phyloP scores from a whole-genome alignment of 2,888 invertebrate species.

The Xestia c-nigrum region DNA sequence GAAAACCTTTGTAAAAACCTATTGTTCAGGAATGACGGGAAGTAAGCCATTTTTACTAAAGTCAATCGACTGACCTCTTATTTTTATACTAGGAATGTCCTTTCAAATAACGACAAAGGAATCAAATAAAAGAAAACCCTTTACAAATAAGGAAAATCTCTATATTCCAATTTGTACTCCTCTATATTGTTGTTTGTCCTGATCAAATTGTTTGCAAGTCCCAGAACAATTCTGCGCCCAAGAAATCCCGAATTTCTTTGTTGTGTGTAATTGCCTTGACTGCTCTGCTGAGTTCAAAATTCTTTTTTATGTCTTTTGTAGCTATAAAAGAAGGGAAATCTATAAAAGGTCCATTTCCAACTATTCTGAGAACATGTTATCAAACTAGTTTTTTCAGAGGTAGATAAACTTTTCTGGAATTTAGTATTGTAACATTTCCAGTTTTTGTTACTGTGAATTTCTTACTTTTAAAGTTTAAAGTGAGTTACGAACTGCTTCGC shows the following conservation, averaged over 20 bases:
- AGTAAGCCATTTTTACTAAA: neutral
- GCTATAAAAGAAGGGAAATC: neutral
- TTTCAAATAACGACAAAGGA: slow-evolving; percentile 5
- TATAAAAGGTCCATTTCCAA: neutral
- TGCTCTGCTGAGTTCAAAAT: slow-evolving; percentile 6
- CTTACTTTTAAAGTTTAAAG: neutral
- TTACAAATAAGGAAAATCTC: slow-evolving; percentile 15
- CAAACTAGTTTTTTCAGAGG: neutral
- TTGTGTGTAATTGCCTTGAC: slow-evolving; percentile 31
- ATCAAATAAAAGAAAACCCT: slow-evolving; percentile 40
- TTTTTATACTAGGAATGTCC: neutral
- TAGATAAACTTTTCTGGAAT: neutral
- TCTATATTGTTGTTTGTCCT: slow-evolving; percentile 20
- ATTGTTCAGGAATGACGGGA: neutral
- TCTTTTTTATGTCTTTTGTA: neutral
- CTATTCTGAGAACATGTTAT: neutral
- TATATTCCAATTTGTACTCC: slow-evolving; percentile 15
- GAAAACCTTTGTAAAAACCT: neutral
- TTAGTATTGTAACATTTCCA: neutral
- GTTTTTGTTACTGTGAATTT: neutral
- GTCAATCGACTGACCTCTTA: neutral
- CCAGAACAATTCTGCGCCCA: slow-evolving; percentile 39
- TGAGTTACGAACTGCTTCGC: neutral
- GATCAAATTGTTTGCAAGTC: slow-evolving; percentile 41
- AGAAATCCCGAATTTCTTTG: slow-evolving; percentile 20